A percentile compares a stretch with the other conserved stretches of the same genome.
phyloP scores from a whole-genome alignment of 2,113 vertebrate species.

The Actenoides lindsayi region DNA sequence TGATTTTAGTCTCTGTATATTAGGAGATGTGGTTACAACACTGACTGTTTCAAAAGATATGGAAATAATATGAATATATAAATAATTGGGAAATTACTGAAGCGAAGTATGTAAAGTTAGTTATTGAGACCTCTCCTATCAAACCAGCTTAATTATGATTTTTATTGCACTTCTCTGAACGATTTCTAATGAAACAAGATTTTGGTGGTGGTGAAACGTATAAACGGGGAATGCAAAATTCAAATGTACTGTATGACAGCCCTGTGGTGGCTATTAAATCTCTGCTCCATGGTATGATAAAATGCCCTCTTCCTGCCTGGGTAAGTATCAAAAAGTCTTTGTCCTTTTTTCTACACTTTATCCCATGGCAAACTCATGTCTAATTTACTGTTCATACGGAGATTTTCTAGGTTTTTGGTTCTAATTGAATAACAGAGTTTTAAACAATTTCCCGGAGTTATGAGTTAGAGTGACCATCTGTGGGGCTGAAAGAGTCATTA shows the following conservation, averaged over 20 bases:
- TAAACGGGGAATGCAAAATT: not conserved
- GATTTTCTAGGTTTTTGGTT: not conserved
- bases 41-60: not conserved
- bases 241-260: not conserved
- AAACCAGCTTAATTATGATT: not conserved
- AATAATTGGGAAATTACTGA: not conserved
- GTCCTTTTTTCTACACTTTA: not conserved
- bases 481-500: conserved; percentile 42
- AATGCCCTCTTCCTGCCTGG: not conserved
- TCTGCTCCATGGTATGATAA: not conserved
- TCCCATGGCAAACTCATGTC: not conserved
- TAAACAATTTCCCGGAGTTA: not conserved
- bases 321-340: not conserved
- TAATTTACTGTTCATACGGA: not conserved
- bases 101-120: not conserved
- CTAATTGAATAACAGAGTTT: not conserved
- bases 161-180: not conserved
- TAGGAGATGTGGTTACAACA: not conserved
- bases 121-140: not conserved
- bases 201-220: not conserved
- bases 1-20: not conserved
- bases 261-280: not conserved
- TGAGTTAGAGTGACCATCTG: conserved; percentile 46
- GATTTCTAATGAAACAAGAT: not conserved
- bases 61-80: not conserved